Conservation (phyloP, 2,888 invertebrate genomes). For the Marronus borbonicus region DNA sequence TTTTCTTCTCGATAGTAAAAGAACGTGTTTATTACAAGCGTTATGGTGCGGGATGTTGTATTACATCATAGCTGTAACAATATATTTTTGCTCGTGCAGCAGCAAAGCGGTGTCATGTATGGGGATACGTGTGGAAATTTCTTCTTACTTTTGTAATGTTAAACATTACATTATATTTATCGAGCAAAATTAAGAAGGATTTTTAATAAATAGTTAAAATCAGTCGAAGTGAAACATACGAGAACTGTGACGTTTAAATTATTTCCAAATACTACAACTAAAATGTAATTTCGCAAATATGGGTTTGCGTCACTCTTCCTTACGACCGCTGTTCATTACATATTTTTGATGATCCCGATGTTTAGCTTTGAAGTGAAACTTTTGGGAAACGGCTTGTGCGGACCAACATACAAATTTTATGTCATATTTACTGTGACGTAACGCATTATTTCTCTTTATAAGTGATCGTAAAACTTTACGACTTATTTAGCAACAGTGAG, state of each 20-base stretch:
- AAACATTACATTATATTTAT: no score
- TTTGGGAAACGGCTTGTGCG: not conserved
- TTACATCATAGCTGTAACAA: slow-evolving; percentile 8
- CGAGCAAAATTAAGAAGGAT: no score
- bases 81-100: not conserved
- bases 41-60: slow-evolving; percentile 13
- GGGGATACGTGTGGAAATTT: no score
- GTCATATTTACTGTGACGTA: slow-evolving; percentile 14
- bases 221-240: no score
- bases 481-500: slow-evolving; percentile 13
- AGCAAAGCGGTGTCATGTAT: no score
- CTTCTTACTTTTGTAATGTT: no score
- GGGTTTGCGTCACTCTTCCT: not conserved
- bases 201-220: no score
- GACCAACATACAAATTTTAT: not conserved
- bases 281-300: no score
- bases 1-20: slow-evolving; percentile 34
- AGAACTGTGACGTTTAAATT: no score
- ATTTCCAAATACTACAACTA: no score
- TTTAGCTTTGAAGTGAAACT: not conserved
- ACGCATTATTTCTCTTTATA: not conserved
- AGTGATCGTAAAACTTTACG: not conserved
- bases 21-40: slow-evolving; percentile 35
- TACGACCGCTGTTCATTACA: not conserved
- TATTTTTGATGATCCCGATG: not conserved